Evolutionary conservation across 2,113 vertebrate genomes (phyloP).

Genomic region (Osmerus mordax): DNA sequence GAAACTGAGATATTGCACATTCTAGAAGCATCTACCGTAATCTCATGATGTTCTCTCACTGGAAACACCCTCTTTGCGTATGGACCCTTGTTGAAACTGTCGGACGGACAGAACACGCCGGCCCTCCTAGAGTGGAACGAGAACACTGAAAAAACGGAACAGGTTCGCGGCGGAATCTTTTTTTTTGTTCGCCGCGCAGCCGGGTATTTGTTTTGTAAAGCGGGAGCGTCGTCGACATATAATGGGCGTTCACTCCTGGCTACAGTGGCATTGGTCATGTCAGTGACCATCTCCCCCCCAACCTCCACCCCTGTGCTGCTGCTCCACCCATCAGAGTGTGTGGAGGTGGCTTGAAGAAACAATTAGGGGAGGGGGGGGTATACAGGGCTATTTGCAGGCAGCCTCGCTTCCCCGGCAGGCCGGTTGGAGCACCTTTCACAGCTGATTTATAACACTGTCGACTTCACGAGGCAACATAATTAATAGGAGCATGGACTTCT

Average conservation of each 20-base stretch:
- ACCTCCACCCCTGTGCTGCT: slow-evolving; percentile 51
- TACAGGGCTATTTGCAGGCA: slow-evolving; percentile 99
- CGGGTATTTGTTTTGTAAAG: too few relatives aligned
- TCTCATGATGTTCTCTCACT: too few relatives aligned
- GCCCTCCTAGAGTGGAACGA: too few relatives aligned
- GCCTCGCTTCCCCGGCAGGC: slow-evolving; percentile 82
- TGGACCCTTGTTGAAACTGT: too few relatives aligned
- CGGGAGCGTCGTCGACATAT: too few relatives aligned
- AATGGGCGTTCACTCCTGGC: too few relatives aligned
- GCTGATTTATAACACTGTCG: slow-evolving; percentile 99
- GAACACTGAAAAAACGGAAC: too few relatives aligned
- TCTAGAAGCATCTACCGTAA: neutral
- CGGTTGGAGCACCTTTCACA: slow-evolving; percentile 98
- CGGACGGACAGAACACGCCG: too few relatives aligned
- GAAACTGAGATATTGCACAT: neutral
- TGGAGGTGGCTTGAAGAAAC: slow-evolving; percentile 98
- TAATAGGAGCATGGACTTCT: slow-evolving; percentile 99
- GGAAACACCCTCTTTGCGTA: too few relatives aligned
- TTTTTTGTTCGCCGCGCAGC: too few relatives aligned
- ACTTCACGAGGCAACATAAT: slow-evolving; percentile 99
- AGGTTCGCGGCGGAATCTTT: too few relatives aligned
- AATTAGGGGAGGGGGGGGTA: slow-evolving; percentile 87
- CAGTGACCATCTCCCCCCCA: neutral
- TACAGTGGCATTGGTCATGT: too few relatives aligned
- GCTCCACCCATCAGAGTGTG: slow-evolving; percentile 71